Evolutionary conservation across 2,888 invertebrate species (phyloP).

Genomic region (Hemaris fuciformis): DNA sequence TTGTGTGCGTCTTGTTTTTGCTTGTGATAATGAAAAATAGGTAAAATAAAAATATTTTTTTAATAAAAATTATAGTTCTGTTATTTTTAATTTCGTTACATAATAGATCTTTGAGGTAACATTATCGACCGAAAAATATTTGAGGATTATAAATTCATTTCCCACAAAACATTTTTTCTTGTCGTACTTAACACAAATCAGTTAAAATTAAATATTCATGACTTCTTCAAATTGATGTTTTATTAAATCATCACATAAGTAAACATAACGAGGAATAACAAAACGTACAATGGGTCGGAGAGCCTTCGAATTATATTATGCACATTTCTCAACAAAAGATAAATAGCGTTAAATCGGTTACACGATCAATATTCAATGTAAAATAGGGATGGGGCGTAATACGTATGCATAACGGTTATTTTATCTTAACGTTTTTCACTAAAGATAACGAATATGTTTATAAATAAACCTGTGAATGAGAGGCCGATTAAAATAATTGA

Average conservation of each 20-base stretch:
- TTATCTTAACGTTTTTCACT: slow-evolving; percentile 1
- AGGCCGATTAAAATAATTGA: no score
- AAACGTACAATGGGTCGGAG: neutral
- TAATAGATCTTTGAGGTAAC: no score
- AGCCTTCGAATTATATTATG: slow-evolving; percentile 1
- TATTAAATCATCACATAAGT: neutral
- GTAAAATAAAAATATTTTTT: no score
- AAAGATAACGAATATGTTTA: neutral
- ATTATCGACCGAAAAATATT: no score
- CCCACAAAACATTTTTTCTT: neutral
- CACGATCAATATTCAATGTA: slow-evolving; percentile 14
- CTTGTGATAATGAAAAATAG: neutral
- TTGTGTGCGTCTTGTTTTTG: slow-evolving; percentile 12
- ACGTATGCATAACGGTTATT: neutral
- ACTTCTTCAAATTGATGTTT: neutral
- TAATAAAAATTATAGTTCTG: no score
- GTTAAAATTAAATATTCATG: neutral
- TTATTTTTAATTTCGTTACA: no score
- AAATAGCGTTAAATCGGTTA: slow-evolving; percentile 11
- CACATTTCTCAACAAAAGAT: slow-evolving; percentile 13
- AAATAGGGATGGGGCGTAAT: neutral
- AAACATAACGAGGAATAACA: neutral
- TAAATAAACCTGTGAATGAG: neutral
- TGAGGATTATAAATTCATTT: no score
- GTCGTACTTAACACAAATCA: no score